Evolutionary conservation across 2,113 vertebrate species (phyloP).

Genomic region (Amphiprion percula): DNA sequence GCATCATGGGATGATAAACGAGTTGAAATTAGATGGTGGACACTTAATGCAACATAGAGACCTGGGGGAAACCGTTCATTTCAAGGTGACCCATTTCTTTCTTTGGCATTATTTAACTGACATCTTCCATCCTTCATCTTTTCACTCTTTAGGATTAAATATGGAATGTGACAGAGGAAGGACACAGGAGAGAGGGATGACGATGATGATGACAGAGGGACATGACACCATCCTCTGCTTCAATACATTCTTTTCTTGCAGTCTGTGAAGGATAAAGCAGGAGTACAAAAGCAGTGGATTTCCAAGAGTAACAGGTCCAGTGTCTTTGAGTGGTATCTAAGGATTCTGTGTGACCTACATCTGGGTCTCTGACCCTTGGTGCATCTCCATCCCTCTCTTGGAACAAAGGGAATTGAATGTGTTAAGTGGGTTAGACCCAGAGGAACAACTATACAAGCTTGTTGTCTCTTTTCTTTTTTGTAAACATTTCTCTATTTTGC

Average conservation of each 20-base stretch:
- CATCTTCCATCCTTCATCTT: background rate
- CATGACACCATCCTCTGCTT: background rate
- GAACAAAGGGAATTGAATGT: background rate
- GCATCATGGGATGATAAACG: constrained; percentile 27
- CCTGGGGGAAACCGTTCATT: background rate
- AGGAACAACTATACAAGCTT: background rate
- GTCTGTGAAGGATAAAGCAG: background rate
- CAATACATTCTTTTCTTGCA: background rate
- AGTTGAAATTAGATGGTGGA: constrained; percentile 16
- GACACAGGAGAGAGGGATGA: background rate
- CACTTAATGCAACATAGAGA: constrained; percentile 16
- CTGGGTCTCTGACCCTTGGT: background rate
- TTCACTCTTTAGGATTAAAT: constrained; percentile 17
- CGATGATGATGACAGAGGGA: background rate
- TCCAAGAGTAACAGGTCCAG: background rate
- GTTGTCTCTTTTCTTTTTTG: background rate
- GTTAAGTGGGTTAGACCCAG: background rate
- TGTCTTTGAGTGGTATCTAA: background rate
- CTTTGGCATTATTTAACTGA: background rate
- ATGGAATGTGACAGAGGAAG: background rate
- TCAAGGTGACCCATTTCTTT: background rate
- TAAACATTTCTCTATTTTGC: background rate
- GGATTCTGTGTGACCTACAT: background rate
- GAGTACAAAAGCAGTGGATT: background rate
- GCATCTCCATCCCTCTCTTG: background rate